Evolutionary conservation across 2,797 vertebrate genomes (phyloP).

Genomic region (Chromobotia macracanthus): DNA sequence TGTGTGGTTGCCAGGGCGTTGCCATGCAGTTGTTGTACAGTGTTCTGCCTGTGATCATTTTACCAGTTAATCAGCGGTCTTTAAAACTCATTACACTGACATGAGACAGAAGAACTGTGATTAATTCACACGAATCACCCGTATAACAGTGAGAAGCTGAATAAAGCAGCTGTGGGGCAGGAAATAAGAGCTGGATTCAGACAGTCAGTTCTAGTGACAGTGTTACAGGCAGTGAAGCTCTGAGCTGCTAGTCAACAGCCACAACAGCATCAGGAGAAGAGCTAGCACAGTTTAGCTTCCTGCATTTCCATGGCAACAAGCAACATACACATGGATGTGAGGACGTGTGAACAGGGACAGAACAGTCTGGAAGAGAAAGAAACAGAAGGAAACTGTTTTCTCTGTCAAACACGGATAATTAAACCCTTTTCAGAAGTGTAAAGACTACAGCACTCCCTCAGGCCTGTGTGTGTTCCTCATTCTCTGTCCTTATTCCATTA

Average conservation of each 20-base stretch:
- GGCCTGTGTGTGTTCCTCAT: too few species aligned
- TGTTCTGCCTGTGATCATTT: too few species aligned
- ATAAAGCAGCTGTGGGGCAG: too few species aligned
- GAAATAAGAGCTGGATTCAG: too few species aligned
- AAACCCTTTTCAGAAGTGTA: not conserved
- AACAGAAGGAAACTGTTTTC: not conserved
- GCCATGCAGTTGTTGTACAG: too few species aligned
- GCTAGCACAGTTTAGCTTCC: not conserved
- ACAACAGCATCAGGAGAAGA: constrained; percentile 13
- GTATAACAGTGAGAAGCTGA: not conserved
- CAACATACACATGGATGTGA: not conserved
- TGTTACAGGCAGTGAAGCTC: constrained; percentile 2
- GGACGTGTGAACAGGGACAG: too few species aligned
- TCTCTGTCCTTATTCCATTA: too few species aligned
- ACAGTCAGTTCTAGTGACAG: not conserved
- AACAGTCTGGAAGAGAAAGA: not conserved
- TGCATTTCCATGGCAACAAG: constrained; percentile 20
- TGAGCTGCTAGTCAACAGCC: not conserved
- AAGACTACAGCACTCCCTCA: too few species aligned
- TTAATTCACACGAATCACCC: not conserved
- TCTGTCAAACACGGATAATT: not conserved
- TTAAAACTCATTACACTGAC: not conserved
- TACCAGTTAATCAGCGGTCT: too few species aligned
- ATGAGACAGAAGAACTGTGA: not conserved
- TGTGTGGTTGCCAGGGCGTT: too few species aligned